Base-by-base conservation (phyloP, 2,888 invertebrate genomes). In the Macropis europaea region DNA sequence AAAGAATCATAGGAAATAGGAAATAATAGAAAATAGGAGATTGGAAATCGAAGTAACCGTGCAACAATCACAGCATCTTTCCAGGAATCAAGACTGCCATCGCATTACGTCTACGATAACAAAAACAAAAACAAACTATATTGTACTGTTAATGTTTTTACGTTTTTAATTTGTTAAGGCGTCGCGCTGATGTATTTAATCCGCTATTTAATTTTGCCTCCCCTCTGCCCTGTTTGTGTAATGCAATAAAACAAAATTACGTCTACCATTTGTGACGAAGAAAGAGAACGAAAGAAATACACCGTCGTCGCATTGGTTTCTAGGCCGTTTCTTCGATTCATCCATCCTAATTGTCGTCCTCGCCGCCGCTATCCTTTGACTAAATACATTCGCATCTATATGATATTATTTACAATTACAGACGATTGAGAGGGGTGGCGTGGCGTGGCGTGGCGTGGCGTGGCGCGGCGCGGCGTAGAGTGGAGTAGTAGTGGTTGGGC, bases 21-120 rank as follows among this genome's bases (percentile, higher is more conserved):
- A 56, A 40, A 13, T 53, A 19, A 47, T 36, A 32, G 40, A 47
- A 59, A 6, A 71, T 43, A 61, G 67, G 71, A 67, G 71, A 75
- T 64, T 42, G 70, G 68, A 77, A 72, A 70, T 63, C 56, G 76
- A 77, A 86, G 79, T 74, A 84, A 79, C 78, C 82, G 79, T 71
- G 82, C 83, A 82, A 86, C 83, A 87, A 87, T 85, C 85, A 83
- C 83, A 86, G 83, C 87, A 87, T 87, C 84, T 89, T 88, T 88
- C 87, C 87, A 86, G 82, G 86, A 87, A 83, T 86, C 86, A 88
- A 89, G 88, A 89, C 89, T 89, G 89, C 88, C 88, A 88, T 85
- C 86, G 84, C 83, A 86, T 84, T 85, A 85, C 82, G 77, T 87
- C 85, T 86, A 86, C 84, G 82, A 85, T 87, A 86, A 88, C 84